Evolutionary conservation across 2,888 invertebrate genomes (phyloP).

Genomic region (Amaurobius ferox): DNA sequence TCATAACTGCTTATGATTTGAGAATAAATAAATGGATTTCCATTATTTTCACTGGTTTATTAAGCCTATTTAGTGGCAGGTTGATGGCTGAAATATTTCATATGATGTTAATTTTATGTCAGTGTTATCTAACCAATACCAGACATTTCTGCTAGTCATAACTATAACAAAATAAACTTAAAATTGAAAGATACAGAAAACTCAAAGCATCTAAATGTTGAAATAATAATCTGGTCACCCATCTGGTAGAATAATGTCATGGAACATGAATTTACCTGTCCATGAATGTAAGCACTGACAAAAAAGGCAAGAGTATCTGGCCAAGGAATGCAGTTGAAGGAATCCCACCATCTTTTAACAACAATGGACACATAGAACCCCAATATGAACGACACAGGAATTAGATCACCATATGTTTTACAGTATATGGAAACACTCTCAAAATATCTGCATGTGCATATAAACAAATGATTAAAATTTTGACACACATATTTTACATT

Average conservation of each 20-base stretch:
- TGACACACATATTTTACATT: not conserved
- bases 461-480: not conserved
- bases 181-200: not conserved
- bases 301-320: constrained; percentile 88
- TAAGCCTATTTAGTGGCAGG: too few relatives aligned
- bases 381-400: constrained; percentile 81
- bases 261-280: constrained; percentile 81
- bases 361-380: constrained; percentile 82
- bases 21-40: too few relatives aligned
- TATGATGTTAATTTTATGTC: too few relatives aligned
- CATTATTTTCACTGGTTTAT: too few relatives aligned
- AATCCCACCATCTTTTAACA: constrained; percentile 82
- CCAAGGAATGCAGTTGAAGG: constrained; percentile 82
- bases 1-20: too few relatives aligned
- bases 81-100: too few relatives aligned
- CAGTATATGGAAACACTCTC: constrained; percentile 81
- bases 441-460: constrained; percentile 79
- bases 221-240: not conserved
- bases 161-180: too few relatives aligned
- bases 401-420: constrained; percentile 80
- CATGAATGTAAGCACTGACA: constrained; percentile 89
- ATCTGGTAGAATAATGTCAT: not conserved
- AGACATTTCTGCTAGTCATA: too few relatives aligned
- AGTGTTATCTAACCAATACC: too few relatives aligned
- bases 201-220: too few relatives aligned